A percentile compares a stretch with the other conserved stretches of the same genome.
phyloP scores from a whole-genome alignment of 2,888 invertebrate species.

The Quadriops clusia region DNA sequence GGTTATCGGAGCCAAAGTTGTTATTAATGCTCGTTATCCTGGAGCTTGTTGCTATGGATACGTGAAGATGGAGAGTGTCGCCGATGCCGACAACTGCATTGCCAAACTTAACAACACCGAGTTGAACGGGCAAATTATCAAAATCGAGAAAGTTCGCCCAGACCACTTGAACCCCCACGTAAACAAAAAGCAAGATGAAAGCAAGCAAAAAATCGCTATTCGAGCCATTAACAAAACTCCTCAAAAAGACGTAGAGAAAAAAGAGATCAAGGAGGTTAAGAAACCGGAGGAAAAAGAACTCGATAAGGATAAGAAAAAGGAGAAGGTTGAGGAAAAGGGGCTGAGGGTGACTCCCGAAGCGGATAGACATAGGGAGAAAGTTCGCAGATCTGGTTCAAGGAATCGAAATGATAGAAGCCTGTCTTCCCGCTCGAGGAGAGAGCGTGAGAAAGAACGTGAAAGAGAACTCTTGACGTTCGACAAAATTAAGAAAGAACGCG shows the following conservation, averaged over 20 bases:
- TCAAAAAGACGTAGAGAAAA: slow-evolving; percentile 18
- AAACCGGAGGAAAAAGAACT: slow-evolving; percentile 15
- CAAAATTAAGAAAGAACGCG: slow-evolving; percentile 71
- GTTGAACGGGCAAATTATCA: slow-evolving; percentile 87
- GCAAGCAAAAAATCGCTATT: slow-evolving; percentile 10
- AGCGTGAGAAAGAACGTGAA: slow-evolving; percentile 44
- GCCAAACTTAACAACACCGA: slow-evolving; percentile 85
- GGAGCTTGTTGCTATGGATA: slow-evolving; percentile 92
- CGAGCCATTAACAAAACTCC: slow-evolving; percentile 7
- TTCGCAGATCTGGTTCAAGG: slow-evolving; percentile 22
- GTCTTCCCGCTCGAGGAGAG: slow-evolving; percentile 20
- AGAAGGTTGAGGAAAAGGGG: slow-evolving; percentile 5
- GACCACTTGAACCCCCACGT: slow-evolving; percentile 30
- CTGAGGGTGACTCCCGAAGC: slow-evolving; percentile 11
- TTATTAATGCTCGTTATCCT: slow-evolving; percentile 87
- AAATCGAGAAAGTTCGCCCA: slow-evolving; percentile 63
- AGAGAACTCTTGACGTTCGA: slow-evolving; percentile 65
- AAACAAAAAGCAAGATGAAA: slow-evolving; percentile 14
- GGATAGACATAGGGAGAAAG: slow-evolving; percentile 14
- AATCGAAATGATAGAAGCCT: slow-evolving; percentile 23
- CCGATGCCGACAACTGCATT: slow-evolving; percentile 83
- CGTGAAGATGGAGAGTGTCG: slow-evolving; percentile 86
- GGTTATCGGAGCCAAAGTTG: slow-evolving; percentile 92
- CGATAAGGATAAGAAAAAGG: slow-evolving; percentile 15
- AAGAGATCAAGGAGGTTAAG: slow-evolving; percentile 19